These are phyloP conservation scores for Embiotoca jacksoni DNA, from an alignment of 2,113 vertebrate species.

Conservation along the genomic window DNA sequence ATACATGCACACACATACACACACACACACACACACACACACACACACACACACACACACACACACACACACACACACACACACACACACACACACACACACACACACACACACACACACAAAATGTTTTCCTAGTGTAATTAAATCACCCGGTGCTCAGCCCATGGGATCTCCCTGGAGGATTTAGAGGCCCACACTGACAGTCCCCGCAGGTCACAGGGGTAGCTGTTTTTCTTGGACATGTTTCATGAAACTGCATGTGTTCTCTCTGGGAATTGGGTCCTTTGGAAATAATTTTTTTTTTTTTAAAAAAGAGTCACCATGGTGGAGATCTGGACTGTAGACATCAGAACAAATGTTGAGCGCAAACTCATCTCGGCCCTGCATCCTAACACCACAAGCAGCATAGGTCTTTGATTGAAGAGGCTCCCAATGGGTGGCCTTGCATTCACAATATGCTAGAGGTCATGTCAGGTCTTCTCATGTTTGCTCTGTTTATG, in stretches of 20 bases:
- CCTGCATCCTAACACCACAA: slow-evolving; percentile 32
- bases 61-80: slow-evolving; percentile 9
- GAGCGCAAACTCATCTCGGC: slow-evolving; percentile 36
- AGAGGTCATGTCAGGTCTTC: slow-evolving; percentile 47
- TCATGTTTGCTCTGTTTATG: slow-evolving; percentile 40
- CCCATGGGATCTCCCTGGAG: slow-evolving; percentile 64
- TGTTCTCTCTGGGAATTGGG: slow-evolving; percentile 71
- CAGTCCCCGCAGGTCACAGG: slow-evolving; percentile 73
- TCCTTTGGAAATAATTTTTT: slow-evolving; percentile 18
- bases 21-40: slow-evolving; percentile 9
- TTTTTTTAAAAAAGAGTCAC: slow-evolving; percentile 30
- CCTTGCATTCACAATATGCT: slow-evolving; percentile 40
- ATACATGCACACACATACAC: background rate
- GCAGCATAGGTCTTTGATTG: slow-evolving; percentile 34
- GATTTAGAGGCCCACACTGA: slow-evolving; percentile 62
- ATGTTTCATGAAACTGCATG: slow-evolving; percentile 72
- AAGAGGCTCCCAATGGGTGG: slow-evolving; percentile 41
- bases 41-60: slow-evolving; percentile 9
- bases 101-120: slow-evolving; percentile 19
- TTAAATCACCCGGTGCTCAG: slow-evolving; percentile 69
- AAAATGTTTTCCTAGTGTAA: slow-evolving; percentile 73
- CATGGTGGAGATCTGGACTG: slow-evolving; percentile 8
- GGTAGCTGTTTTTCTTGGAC: slow-evolving; percentile 77
- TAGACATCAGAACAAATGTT: slow-evolving; percentile 32
- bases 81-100: slow-evolving; percentile 23